These are phyloP conservation scores for Panthera tigris DNA, from an alignment of 2,113 vertebrate genomes.

Conservation along the genomic window DNA sequence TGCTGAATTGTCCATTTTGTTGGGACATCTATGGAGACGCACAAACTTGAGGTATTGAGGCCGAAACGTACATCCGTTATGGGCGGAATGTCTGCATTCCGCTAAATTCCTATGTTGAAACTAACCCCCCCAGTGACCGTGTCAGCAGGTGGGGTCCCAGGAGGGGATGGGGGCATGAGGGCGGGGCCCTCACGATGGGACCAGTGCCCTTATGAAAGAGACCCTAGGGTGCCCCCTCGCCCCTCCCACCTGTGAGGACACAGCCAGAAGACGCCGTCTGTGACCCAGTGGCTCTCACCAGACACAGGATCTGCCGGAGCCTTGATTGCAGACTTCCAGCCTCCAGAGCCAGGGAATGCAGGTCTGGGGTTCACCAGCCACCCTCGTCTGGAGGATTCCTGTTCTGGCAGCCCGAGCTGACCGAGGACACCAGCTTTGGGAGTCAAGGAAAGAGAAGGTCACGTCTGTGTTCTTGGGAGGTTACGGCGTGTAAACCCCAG, in stretches of 20 bases:
- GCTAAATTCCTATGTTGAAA: neutral
- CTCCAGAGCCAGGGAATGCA: neutral
- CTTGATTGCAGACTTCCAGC: neutral
- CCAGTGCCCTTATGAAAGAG: neutral
- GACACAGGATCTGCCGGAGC: neutral
- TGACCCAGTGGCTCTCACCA: neutral
- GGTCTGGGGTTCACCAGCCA: too few relatives aligned
- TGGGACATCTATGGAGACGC: neutral
- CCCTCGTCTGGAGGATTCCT: too few relatives aligned
- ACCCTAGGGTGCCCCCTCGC: neutral
- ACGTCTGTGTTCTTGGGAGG: neutral
- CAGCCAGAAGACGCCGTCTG: too few relatives aligned
- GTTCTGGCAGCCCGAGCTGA: too few relatives aligned
- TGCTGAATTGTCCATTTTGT: neutral
- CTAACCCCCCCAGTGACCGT: neutral
- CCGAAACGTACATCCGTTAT: neutral
- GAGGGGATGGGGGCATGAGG: too few relatives aligned
- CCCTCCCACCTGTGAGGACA: neutral
- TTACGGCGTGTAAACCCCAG: neutral
- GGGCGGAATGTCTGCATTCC: neutral
- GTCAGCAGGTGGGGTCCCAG: neutral
- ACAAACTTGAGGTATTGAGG: neutral
- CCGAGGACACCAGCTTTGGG: too few relatives aligned
- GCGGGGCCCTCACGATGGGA: neutral
- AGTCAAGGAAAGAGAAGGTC: neutral